Conservation (phyloP, 1,140 invertebrate species). For the Tribolium castaneum region DNA sequence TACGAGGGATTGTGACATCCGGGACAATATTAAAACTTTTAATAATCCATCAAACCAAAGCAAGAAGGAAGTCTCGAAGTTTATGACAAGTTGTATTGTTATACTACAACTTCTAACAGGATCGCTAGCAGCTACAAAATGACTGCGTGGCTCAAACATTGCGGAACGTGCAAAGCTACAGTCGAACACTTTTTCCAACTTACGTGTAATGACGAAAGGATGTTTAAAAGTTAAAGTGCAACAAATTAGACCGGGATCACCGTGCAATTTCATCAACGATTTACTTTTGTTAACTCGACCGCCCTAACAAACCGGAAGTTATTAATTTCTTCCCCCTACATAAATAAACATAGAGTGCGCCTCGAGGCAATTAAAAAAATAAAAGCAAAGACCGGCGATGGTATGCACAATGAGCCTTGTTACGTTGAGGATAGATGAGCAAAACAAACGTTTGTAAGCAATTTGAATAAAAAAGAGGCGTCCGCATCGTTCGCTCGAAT, state of each 20-base stretch:
- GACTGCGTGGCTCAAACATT: background rate
- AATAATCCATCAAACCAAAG: conserved; percentile 28
- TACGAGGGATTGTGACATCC: background rate
- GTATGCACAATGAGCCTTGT: conserved; percentile 48
- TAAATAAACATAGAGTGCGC: conserved; percentile 1
- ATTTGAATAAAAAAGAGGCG: conserved; percentile 55
- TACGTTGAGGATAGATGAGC: conserved; percentile 48
- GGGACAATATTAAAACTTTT: conserved; percentile 39
- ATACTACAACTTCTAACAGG: conserved; percentile 6
- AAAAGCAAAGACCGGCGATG: conserved; percentile 1
- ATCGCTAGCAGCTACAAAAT: conserved; percentile 28
- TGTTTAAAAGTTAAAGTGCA: background rate
- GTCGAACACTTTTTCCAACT: background rate
- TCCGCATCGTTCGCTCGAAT: conserved; percentile 44
- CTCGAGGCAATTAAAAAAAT: conserved; percentile 24
- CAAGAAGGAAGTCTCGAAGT: background rate
- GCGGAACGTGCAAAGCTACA: background rate
- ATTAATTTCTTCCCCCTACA: background rate
- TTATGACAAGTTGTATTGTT: conserved; percentile 39
- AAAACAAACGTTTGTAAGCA: conserved; percentile 56
- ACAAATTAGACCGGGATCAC: background rate
- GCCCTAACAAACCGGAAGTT: background rate
- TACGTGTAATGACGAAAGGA: too few species aligned
- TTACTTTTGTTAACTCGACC: background rate
- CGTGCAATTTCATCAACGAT: background rate